These are phyloP conservation scores for Sanderia malayensis DNA, from an alignment of 30 jellyfish, hydroid and myxozoan genomes.

Conservation along the genomic window DNA sequence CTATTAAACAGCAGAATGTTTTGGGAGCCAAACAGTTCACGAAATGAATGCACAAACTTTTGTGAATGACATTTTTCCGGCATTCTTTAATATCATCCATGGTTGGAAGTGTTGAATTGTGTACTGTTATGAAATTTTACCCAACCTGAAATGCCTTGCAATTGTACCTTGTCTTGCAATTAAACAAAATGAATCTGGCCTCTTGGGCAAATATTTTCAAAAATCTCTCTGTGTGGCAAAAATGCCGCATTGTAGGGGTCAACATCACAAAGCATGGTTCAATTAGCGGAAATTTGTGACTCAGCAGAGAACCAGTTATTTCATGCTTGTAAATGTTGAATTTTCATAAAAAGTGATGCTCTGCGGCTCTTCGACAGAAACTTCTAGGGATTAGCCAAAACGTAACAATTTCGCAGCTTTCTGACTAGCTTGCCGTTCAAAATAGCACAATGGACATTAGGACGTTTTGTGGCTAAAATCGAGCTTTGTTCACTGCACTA, in stretches of 20 bases:
- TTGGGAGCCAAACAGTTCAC: neutral
- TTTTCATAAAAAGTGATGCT: neutral
- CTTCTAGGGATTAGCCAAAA: neutral
- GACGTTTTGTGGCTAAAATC: neutral
- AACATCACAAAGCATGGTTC: neutral
- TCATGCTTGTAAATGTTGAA: neutral
- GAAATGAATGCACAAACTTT: neutral
- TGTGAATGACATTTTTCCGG: neutral
- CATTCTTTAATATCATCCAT: neutral
- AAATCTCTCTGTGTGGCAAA: neutral
- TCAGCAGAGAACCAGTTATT: neutral
- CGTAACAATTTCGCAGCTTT: neutral
- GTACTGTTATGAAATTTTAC: neutral
- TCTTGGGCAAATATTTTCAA: neutral
- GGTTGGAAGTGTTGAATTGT: neutral
- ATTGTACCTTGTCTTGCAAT: neutral
- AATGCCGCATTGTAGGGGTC: neutral
- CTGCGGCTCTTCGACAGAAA: conserved; percentile 1
- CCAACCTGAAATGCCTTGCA: neutral
- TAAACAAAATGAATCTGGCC: neutral
- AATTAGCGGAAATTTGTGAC: neutral
- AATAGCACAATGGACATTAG: neutral
- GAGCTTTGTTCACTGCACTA: neutral
- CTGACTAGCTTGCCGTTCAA: neutral
- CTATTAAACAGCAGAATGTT: neutral